Percentiles rank a stretch among this genome's conserved stretches.
Conservation (phyloP, 2,888 invertebrate genomes). For the Steromphala cineraria region DNA sequence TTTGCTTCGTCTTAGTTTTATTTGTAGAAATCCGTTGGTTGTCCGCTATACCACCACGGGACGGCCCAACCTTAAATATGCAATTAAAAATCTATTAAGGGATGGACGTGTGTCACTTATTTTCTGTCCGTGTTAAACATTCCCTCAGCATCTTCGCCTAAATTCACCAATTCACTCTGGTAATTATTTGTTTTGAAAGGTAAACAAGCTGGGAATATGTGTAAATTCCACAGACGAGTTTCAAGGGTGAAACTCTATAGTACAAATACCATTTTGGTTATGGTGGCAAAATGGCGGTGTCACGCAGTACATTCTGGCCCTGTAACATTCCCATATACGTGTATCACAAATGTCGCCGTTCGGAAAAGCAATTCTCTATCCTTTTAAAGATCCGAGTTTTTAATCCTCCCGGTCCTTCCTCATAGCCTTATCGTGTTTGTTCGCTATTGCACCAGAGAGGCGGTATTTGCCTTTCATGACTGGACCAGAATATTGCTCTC, state of each 20-base stretch:
- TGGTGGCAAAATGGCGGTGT: neutral
- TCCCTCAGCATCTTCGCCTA: neutral
- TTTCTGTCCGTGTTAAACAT: neutral
- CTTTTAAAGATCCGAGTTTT: neutral
- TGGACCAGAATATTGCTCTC: neutral
- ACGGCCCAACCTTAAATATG: neutral
- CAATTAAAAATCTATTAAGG: conserved; percentile 8
- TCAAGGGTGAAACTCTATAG: neutral
- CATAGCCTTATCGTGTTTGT: neutral
- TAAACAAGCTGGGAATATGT: neutral
- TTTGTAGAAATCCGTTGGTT: neutral
- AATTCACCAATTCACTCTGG: neutral
- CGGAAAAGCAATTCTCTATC: neutral
- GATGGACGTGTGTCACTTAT: neutral
- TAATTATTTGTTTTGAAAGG: conserved; percentile 8
- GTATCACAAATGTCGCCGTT: neutral
- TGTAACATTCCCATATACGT: neutral
- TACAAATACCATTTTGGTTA: neutral
- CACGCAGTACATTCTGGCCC: neutral
- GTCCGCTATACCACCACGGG: neutral
- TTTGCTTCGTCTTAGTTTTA: neutral
- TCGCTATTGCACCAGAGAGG: neutral
- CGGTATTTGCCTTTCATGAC: neutral
- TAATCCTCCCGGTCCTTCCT: neutral
- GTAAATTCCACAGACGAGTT: neutral